Evolutionary conservation across 2,797 vertebrate genomes (phyloP), one percentile per base, ranked within the genome.

Genomic region (Pipistrellus nathusii): DNA sequence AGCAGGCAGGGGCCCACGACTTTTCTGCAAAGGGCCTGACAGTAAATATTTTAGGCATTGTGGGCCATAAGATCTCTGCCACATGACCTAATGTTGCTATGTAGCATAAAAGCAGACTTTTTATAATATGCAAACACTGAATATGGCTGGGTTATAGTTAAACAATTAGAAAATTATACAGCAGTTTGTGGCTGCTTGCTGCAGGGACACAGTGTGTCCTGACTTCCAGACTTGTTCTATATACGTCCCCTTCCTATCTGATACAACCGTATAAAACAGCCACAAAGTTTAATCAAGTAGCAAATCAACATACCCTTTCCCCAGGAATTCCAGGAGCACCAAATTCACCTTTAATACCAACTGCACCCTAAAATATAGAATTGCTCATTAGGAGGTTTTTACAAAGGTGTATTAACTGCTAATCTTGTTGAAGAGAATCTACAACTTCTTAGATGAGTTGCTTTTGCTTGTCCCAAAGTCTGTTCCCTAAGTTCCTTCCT

Each of bases 291-390:
- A 89, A 84, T 57, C 2, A 92, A 75, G 82, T 15, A 64, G 14
- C 11, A 83, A 88, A 88, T n/a, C n/a, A 94, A 91, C 78, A 9
- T 98, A 98, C 97, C 97, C 98, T 98, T 95, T 96, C 96, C 0
- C 98, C 98, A 85, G 96, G 97, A 94, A 93, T 87, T 85, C 97
- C 98, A 90, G 96, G 91, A 91, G 25, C 85, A 35, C 98, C 98
- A 3, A 95, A 90, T 5, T 95, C 96, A 81, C 98, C 98, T 98
- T 98, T 98, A 3, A 20, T 5, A n/a, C 98, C 97, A 95, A 94
- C 96, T 97, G 95, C 88, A 83, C 98, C 97, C 98, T 98, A 90
- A 84, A 97, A 59, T 25, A 97, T 48, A 97, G 75, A 94, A 94
- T 35, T 62, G 9, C 20, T 88, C 25, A 73, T 82, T 82, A 48